Base-by-base conservation (phyloP, 1,140 invertebrate species). In the Lasioglossum albipes region DNA sequence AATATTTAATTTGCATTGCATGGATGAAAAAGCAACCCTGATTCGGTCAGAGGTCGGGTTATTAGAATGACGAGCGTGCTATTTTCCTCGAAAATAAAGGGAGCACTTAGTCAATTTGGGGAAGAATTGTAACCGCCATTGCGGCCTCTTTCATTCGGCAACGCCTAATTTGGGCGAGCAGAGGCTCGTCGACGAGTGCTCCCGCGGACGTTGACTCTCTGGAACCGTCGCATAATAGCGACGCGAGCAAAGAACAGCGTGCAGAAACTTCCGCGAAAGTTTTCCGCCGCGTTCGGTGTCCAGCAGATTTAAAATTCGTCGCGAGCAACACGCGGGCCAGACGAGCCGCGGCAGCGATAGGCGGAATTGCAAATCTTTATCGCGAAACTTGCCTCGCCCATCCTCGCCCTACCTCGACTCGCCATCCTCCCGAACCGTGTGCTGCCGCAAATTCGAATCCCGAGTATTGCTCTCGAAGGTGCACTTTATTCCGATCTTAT, bases 281-380 rank as follows among this genome's bases (percentile, higher is more conserved):
- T 59, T 20, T n/a, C n/a, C 57, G 16, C 5, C 52, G 16, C 16
- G 52, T 57, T 57, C 52, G 18, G 20, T n/a, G 57, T 59, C 57
- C 57, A 20, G 57, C 57, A n/a, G 57, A 59, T 59, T 59, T 59
- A 59, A 59, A 59, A 59, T 59, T 59, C 57, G 57, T 59, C 57
- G 57, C 57, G 57, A 9, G 20, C 57, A 20, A 59, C 20, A n/a
- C 18, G 57, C n/a, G n/a, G 20, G n/a, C 18, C 18, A 59, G 18
- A n/a, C n/a, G 18, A n/a, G 57, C 7, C n/a, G 18, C 57, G 18
- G 57, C 20, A 20, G n/a, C n/a, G 57, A n/a, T 59, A 59, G 57
- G 20, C 57, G 57, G 57, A 59, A 59, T 59, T 59, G 57, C 57
- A 59, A 59, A 59, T 59, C 57, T 59, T 59, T 59, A 59, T 59